Evolutionary conservation across 2,797 vertebrate species (phyloP).

Genomic region (Spea hammondii): DNA sequence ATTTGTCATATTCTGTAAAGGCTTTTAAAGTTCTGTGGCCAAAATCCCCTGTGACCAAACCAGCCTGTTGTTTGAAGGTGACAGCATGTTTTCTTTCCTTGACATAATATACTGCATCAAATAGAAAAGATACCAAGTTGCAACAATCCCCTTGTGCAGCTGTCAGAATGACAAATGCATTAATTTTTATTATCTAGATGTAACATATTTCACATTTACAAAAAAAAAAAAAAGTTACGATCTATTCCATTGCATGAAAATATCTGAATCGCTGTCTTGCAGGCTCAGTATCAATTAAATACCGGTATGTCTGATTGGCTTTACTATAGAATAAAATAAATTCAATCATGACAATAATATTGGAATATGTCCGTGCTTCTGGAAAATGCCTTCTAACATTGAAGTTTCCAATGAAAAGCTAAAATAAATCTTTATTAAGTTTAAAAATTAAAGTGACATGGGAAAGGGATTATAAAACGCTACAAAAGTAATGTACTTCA

Average conservation of each 20-base stretch:
- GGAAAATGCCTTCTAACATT: no score
- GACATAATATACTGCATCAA: constrained; percentile 40
- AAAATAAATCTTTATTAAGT: no score
- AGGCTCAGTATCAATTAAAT: no score
- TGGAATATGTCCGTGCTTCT: no score
- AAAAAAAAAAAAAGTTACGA: neutral
- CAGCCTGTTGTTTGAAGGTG: constrained; percentile 50
- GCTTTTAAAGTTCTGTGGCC: constrained; percentile 53
- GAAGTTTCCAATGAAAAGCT: no score
- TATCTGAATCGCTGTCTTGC: neutral
- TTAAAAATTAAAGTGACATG: no score
- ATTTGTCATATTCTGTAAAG: constrained; percentile 50
- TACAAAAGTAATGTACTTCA: no score
- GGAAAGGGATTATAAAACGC: no score
- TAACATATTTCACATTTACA: neutral
- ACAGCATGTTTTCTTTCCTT: constrained; percentile 46
- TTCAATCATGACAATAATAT: no score
- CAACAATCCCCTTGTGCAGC: constrained; percentile 38
- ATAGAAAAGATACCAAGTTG: constrained; percentile 41
- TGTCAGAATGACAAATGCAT: constrained; percentile 43
- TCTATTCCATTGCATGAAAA: neutral
- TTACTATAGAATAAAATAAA: no score
- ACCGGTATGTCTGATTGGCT: no score
- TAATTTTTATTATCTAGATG: constrained; percentile 16
- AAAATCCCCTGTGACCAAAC: constrained; percentile 50